Evolutionary conservation across 2,113 vertebrate genomes (phyloP).

Genomic region (Notarius quadriscutis): DNA sequence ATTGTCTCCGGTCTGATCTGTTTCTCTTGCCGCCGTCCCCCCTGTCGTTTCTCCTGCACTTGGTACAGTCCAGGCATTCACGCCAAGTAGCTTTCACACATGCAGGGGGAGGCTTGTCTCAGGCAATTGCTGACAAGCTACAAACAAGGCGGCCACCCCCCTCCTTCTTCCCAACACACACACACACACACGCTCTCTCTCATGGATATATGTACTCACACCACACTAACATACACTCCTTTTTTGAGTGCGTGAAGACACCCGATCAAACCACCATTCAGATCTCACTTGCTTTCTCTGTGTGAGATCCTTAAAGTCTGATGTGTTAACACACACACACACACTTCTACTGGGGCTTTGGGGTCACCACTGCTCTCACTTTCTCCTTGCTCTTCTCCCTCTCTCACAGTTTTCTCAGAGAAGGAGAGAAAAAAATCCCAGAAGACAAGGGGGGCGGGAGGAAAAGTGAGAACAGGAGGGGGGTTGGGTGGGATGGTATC

Average conservation of each 20-base stretch:
- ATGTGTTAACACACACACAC: constrained; percentile 47
- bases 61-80: constrained; percentile 88
- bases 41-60: constrained; percentile 74
- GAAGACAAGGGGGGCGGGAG: constrained; percentile 15
- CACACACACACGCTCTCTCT: constrained; percentile 27
- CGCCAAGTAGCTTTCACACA: constrained; percentile 90
- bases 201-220: constrained; percentile 23
- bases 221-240: constrained; percentile 38
- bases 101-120: constrained; percentile 82
- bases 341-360: constrained; percentile 7
- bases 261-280: constrained; percentile 39
- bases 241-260: constrained; percentile 19
- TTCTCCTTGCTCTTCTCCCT: constrained; percentile 41
- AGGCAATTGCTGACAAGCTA: constrained; percentile 90
- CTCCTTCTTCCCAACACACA: constrained; percentile 53
- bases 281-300: constrained; percentile 39
- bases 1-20: constrained; percentile 81
- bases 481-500: constrained; percentile 43
- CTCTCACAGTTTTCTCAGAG: constrained; percentile 32
- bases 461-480: constrained; percentile 38
- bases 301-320: constrained; percentile 50
- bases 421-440: constrained; percentile 28
- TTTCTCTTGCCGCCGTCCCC: constrained; percentile 75
- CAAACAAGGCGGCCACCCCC: constrained; percentile 82
- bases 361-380: constrained; percentile 38